phyloP scores from a whole-genome alignment of 2,888 invertebrate genomes.

The Timema podura region DNA sequence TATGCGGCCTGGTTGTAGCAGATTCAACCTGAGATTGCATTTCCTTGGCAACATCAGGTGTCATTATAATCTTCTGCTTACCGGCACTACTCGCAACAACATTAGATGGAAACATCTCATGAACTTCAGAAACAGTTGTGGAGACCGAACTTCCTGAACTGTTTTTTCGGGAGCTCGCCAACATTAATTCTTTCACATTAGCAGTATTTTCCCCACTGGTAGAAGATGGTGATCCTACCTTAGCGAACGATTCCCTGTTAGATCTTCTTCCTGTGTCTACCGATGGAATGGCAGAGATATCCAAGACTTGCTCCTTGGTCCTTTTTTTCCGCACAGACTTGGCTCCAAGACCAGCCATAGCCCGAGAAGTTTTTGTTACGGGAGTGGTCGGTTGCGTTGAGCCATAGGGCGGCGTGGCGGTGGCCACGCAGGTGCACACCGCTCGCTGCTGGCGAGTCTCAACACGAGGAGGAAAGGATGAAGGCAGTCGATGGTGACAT shows the following conservation, averaged over 20 bases:
- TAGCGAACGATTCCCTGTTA: background rate
- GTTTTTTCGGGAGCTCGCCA: background rate
- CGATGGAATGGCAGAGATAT: too few species aligned
- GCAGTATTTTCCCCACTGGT: background rate
- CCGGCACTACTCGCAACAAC: conserved; percentile 10
- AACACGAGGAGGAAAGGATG: conserved; percentile 16
- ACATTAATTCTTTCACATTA: background rate
- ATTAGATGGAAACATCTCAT: too few species aligned
- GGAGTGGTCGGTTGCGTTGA: background rate
- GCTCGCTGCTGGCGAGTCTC: conserved; percentile 18
- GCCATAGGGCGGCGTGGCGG: background rate
- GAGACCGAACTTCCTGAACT: background rate
- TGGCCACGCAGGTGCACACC: conserved; percentile 17
- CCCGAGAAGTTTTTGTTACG: conserved; percentile 8
- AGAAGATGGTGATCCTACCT: background rate
- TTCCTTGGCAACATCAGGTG: too few species aligned
- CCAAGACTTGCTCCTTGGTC: background rate
- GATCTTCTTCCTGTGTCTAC: conserved; percentile 1
- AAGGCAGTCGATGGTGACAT: conserved; percentile 18
- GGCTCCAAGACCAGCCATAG: background rate
- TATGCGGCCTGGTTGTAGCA: too few species aligned
- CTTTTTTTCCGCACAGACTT: conserved; percentile 9
- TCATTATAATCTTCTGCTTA: background rate
- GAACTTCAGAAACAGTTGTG: conserved; percentile 3
- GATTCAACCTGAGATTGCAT: too few species aligned